Conservation (phyloP, 2,797 vertebrate species). For the Sebastes alutus region DNA sequence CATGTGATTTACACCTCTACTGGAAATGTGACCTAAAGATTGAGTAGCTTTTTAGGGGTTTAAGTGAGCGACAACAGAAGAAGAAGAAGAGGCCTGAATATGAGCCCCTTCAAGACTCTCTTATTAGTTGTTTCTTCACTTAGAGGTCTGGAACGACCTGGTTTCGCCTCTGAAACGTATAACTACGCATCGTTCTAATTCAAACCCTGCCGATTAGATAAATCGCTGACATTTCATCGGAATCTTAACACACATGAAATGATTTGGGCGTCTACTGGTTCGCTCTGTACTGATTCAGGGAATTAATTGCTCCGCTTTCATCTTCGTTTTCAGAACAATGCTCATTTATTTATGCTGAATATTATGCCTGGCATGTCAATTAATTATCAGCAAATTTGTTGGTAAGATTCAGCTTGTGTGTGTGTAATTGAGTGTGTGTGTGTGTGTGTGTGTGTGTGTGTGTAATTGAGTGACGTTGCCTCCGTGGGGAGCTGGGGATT, state of each 20-base stretch:
- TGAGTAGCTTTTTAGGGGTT: neutral
- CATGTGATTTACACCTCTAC: no score
- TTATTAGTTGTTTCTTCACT: constrained; percentile 1
- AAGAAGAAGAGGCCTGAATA: neutral
- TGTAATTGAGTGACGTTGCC: constrained; percentile 70
- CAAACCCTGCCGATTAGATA: constrained; percentile 32
- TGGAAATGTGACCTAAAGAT: neutral
- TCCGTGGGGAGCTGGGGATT: constrained; percentile 71
- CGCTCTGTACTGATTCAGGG: constrained; percentile 41
- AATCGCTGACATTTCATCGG: constrained; percentile 48
- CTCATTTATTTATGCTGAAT: constrained; percentile 76
- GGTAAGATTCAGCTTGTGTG: constrained; percentile 66
- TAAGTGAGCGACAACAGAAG: neutral
- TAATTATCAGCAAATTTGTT: constrained; percentile 79
- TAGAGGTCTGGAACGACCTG: constrained; percentile 12
- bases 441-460: constrained; percentile 27
- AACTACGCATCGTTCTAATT: constrained; percentile 20
- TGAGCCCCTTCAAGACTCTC: neutral
- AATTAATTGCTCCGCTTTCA: constrained; percentile 71
- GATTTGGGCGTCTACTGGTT: constrained; percentile 29
- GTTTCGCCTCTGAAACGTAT: constrained; percentile 15
- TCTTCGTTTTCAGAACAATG: constrained; percentile 68
- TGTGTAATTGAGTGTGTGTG: constrained; percentile 23
- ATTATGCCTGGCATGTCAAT: constrained; percentile 75
- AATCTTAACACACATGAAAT: constrained; percentile 46